phyloP scores from a whole-genome alignment of 2,113 vertebrate species.

The Malaclemys terrapin region DNA sequence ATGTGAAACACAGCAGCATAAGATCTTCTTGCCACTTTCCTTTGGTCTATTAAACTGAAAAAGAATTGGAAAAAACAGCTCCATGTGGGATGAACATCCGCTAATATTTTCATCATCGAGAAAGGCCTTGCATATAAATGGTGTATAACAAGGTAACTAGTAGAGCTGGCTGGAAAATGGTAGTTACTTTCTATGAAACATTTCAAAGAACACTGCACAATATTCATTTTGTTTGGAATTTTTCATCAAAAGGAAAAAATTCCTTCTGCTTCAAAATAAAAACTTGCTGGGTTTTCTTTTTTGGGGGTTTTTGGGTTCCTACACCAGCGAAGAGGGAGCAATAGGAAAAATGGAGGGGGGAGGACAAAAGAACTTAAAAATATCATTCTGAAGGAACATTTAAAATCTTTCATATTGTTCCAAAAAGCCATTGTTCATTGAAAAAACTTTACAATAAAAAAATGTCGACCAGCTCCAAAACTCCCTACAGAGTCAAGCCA shows the following conservation, averaged over 20 bases:
- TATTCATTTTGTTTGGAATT: constrained; percentile 8
- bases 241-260: constrained; percentile 15
- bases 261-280: constrained; percentile 15
- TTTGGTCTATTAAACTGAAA: not conserved
- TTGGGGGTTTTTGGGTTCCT: not conserved
- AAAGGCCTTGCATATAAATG: not conserved
- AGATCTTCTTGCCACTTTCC: not conserved
- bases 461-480: not conserved
- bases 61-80: constrained; percentile 9
- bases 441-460: not conserved
- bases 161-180: fast-evolving
- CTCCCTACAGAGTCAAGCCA: not conserved
- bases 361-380: not conserved
- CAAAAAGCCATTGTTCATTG: not conserved
- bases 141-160: not conserved
- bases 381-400: not conserved
- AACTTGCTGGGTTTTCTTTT: constrained; percentile 41
- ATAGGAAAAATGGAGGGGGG: not conserved
- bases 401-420: not conserved
- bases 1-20: fast-evolving
- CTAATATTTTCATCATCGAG: not conserved
- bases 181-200: not conserved
- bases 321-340: fast-evolving
- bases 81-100: not conserved
- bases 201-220: not conserved